Evolutionary conservation across 92 coral and sea anemone species (phyloP), one percentile per base, ranked within the genome.

Genomic region (Hydrozoanthus gracilis): DNA sequence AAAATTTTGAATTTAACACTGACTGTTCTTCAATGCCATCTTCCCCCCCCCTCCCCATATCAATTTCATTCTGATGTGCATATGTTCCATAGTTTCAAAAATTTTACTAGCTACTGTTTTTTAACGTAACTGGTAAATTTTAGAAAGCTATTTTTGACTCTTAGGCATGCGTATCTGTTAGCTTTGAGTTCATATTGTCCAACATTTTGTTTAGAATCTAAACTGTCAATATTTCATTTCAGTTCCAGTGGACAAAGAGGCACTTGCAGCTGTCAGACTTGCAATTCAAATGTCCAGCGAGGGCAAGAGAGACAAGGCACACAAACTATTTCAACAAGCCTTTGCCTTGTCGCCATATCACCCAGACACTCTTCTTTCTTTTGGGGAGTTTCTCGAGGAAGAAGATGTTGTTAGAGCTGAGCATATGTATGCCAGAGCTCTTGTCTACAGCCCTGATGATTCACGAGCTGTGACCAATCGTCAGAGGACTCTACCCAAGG

Each of bases 241-340:
- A 85, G 96, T 89, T 70, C 93, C 98, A 16, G 86, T 96, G 20
- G 83, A 93, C 14, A 96, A 98, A n/a, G 99, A 96, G 64, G 99
- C 99, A 0, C 82, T 90, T 39, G 97, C 96, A 4, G 98, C 98
- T 8, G 87, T 96, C 6, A 94, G 86, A 86, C 87, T 96, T 71
- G 99, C 98, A 56, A 44, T 87, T 48, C 87, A 91, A 77, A 92
- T 96, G 98, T 91, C 91, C 54, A 84, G 72, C 15, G 99, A 94
- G 4, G 97, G 99, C 35, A 96, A 93, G 73, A 91, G 88, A 48
- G 95, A 89, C 13, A 96, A 96, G 82, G 99, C 99, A 11, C 86
- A 93, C 49, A 96, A 92, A 83, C 89, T 96, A 35, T 95, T 96
- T 73, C 93, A 96, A 89, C 99, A 96, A 86, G 99, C 99, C 3